These are phyloP conservation scores for Cryptus armator DNA, from an alignment of 2,888 invertebrate genomes.

Conservation along the genomic window DNA sequence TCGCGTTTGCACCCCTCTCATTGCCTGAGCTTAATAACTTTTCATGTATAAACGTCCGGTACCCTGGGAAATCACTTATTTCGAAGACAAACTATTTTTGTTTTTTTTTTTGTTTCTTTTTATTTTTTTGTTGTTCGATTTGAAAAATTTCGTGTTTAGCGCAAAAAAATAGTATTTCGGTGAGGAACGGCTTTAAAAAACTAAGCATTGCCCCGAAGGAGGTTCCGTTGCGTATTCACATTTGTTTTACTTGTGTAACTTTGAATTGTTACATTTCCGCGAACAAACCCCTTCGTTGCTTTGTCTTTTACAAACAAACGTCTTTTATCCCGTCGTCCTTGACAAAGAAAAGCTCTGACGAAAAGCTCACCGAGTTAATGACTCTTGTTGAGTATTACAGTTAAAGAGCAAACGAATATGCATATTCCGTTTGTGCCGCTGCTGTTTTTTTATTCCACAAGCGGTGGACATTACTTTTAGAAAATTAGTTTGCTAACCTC, in stretches of 20 bases:
- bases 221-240: not conserved
- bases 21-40: constrained; percentile 51
- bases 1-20: constrained; percentile 23
- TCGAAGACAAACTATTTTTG: not conserved
- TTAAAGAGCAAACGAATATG: constrained; percentile 26
- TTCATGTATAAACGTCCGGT: constrained; percentile 39
- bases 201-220: not conserved
- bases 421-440: constrained; percentile 44
- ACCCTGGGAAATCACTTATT: constrained; percentile 28
- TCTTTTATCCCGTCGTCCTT: not conserved
- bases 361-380: constrained; percentile 7
- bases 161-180: not conserved
- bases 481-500: not conserved
- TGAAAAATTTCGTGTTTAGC: not conserved
- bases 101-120: not conserved
- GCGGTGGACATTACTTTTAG: not conserved
- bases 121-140: not conserved
- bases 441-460: not conserved
- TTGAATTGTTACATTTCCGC: not conserved
- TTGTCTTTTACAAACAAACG: not conserved
- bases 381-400: constrained; percentile 34
- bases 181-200: not conserved
- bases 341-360: not conserved
- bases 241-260: not conserved
- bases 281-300: not conserved